These are phyloP conservation scores for Mormyrus hasselquistii DNA, from an alignment of 2,797 vertebrate genomes.

Conservation along the genomic window DNA sequence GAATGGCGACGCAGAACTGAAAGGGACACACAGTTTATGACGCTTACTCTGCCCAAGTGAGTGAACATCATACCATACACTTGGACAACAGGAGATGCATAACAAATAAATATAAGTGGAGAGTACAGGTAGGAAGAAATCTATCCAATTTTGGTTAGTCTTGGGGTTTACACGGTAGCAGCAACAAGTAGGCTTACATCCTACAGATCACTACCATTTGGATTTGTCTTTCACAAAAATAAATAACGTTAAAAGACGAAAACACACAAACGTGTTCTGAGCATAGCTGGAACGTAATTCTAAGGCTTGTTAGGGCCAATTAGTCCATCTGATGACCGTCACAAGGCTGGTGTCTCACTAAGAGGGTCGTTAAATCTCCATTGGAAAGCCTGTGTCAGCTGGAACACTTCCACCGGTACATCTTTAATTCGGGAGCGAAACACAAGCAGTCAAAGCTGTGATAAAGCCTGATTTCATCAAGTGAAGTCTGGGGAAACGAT, in stretches of 20 bases:
- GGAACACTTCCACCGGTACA: neutral
- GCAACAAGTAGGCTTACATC: slow-evolving; percentile 11
- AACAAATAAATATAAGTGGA: neutral
- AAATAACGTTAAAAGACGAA: slow-evolving; percentile 5
- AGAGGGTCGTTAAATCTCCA: neutral
- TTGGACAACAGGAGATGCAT: neutral
- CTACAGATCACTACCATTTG: neutral
- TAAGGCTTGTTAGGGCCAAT: neutral
- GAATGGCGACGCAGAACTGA: neutral
- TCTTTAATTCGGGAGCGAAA: neutral
- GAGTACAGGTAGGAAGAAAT: neutral
- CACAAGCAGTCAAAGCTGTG: neutral
- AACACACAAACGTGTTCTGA: neutral
- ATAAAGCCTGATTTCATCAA: neutral
- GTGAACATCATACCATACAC: neutral
- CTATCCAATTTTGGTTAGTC: neutral
- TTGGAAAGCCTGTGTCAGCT: neutral
- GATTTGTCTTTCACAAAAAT: neutral
- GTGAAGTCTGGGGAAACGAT: neutral
- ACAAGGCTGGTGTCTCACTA: neutral
- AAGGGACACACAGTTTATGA: neutral
- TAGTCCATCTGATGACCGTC: neutral
- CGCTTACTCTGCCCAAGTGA: neutral
- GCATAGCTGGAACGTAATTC: neutral
- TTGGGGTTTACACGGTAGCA: neutral